Conservation (phyloP, 2,888 invertebrate species). For the Caenorhabditis wallacei region DNA sequence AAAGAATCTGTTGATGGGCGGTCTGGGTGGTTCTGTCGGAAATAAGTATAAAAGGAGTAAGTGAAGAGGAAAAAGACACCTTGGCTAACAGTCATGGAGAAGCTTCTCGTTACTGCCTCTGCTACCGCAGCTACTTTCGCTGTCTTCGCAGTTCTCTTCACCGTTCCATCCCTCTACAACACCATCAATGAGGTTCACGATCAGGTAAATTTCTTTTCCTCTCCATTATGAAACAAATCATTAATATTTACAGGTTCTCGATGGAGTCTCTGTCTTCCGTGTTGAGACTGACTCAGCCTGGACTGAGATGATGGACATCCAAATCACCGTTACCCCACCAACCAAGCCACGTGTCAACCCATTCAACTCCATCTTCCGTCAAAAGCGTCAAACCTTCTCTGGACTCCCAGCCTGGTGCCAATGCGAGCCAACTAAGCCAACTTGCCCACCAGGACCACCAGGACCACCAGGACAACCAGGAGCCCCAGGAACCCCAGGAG, state of each 20-base stretch:
- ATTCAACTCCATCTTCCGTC: constrained; percentile 81
- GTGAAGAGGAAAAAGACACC: constrained; percentile 22
- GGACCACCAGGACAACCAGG: constrained; percentile 77
- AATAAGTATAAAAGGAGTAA: constrained; percentile 46
- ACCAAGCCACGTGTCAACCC: constrained; percentile 75
- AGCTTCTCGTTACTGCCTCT: constrained; percentile 68
- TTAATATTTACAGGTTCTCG: constrained; percentile 63
- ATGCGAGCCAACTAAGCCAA: constrained; percentile 79
- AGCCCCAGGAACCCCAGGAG: constrained; percentile 67
- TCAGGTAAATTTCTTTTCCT: constrained; percentile 60
- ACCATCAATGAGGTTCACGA: constrained; percentile 78
- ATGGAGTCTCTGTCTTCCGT: constrained; percentile 79
- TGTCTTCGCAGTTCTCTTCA: constrained; percentile 64
- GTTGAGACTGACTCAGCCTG: constrained; percentile 81
- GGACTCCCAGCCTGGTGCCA: constrained; percentile 82
- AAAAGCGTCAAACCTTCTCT: constrained; percentile 75
- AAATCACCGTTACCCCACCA: constrained; percentile 81
- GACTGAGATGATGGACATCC: constrained; percentile 81
- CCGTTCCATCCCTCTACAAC: constrained; percentile 79
- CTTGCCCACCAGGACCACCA: constrained; percentile 76
- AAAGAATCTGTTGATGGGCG: constrained; percentile 54
- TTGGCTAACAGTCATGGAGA: constrained; percentile 69
- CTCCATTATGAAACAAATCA: background rate
- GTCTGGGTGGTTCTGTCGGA: constrained; percentile 41
- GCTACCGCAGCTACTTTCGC: constrained; percentile 53